These are phyloP conservation scores for Hystrix brachyura DNA, from an alignment of 2,113 vertebrate species.

Conservation along the genomic window DNA sequence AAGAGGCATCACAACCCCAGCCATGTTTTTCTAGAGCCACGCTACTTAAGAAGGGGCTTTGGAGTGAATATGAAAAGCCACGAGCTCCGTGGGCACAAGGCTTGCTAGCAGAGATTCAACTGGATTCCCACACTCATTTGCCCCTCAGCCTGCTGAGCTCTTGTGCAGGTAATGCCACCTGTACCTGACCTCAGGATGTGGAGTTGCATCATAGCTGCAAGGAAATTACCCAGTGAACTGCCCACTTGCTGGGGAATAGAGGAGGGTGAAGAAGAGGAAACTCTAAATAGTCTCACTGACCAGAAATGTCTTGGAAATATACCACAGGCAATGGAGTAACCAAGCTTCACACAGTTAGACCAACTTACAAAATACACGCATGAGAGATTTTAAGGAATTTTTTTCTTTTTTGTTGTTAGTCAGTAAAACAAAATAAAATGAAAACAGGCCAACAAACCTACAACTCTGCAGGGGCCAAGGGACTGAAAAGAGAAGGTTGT, in stretches of 20 bases:
- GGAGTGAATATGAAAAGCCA: neutral
- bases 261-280: neutral
- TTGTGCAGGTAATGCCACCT: neutral
- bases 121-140: neutral
- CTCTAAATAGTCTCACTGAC: neutral
- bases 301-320: neutral
- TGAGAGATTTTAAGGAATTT: neutral
- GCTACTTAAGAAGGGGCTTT: neutral
- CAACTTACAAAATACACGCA: neutral
- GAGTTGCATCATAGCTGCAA: neutral
- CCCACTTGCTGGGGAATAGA: neutral
- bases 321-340: too few relatives aligned
- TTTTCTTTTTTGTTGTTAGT: neutral
- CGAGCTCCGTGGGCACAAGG: neutral
- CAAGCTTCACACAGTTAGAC: neutral
- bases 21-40: neutral
- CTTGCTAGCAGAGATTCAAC: neutral
- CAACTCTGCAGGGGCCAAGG: neutral
- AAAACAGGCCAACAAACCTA: neutral
- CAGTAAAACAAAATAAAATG: conserved; percentile 1
- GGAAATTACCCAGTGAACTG: neutral
- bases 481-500: neutral
- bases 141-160: neutral
- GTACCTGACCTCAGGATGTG: neutral
- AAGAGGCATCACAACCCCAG: neutral